Evolutionary conservation across 2,113 vertebrate species (phyloP).

Genomic region (Excalfactoria chinensis): DNA sequence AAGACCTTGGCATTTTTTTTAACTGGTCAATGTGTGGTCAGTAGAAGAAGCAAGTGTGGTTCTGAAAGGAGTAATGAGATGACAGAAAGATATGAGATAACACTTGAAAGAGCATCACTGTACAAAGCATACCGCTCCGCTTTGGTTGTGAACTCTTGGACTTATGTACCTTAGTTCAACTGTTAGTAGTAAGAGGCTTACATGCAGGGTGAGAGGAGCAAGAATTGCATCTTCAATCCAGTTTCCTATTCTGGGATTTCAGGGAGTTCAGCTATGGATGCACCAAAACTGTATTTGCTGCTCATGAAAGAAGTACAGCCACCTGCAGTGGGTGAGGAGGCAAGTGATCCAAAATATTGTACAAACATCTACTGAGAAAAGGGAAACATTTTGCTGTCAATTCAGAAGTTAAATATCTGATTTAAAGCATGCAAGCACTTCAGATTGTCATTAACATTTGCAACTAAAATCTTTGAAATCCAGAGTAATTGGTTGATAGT

Average conservation of each 20-base stretch:
- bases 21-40: background rate
- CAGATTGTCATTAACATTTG: background rate
- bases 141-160: background rate
- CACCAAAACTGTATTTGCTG: rapidly evolving
- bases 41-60: background rate
- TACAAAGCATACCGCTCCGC: background rate
- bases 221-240: background rate
- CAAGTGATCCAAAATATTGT: background rate
- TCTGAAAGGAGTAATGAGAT: background rate
- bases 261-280: background rate
- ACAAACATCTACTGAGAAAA: background rate
- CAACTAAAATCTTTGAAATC: background rate
- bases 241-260: background rate
- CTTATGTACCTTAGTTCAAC: background rate
- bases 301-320: background rate
- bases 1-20: background rate
- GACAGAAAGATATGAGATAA: background rate
- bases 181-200: background rate
- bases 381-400: background rate
- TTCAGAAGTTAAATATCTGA: background rate
- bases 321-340: background rate
- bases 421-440: background rate
- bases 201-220: rapidly evolving
- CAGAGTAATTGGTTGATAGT: background rate
- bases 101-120: background rate